These are phyloP conservation scores for Malaclemys terrapin DNA, from an alignment of 2,113 vertebrate species.

Conservation along the genomic window DNA sequence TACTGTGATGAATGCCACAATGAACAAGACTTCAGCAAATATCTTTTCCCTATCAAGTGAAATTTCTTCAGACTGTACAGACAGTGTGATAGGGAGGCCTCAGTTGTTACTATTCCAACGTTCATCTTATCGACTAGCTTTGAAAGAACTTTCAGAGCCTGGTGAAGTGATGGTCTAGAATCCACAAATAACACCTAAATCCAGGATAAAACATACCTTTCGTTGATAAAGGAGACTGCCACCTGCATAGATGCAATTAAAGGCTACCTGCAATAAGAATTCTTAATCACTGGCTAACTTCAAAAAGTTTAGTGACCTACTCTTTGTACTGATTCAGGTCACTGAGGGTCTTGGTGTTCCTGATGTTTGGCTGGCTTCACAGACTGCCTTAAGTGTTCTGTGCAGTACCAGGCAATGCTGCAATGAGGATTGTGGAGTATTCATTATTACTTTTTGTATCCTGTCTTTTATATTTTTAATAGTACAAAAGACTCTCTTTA, in stretches of 20 bases:
- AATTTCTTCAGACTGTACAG: not conserved
- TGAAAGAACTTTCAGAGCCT: not conserved
- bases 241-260: not conserved
- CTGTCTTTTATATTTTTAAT: not conserved
- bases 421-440: not conserved
- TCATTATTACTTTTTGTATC: not conserved
- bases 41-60: not conserved
- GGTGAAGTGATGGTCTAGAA: not conserved
- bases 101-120: not conserved
- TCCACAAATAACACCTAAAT: not conserved
- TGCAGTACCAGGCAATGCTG: not conserved
- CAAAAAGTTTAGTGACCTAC: not conserved
- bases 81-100: not conserved
- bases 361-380: not conserved
- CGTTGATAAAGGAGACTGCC: not conserved
- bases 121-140: not conserved
- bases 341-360: not conserved
- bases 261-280: not conserved
- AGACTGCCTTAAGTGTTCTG: not conserved
- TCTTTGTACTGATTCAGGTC: not conserved
- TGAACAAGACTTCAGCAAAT: not conserved
- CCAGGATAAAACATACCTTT: not conserved
- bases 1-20: not conserved
- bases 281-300: not conserved
- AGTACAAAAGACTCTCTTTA: not conserved